These are phyloP conservation scores for Polydrusus cervinus DNA, from an alignment of 2,888 invertebrate species.

Conservation along the genomic window DNA sequence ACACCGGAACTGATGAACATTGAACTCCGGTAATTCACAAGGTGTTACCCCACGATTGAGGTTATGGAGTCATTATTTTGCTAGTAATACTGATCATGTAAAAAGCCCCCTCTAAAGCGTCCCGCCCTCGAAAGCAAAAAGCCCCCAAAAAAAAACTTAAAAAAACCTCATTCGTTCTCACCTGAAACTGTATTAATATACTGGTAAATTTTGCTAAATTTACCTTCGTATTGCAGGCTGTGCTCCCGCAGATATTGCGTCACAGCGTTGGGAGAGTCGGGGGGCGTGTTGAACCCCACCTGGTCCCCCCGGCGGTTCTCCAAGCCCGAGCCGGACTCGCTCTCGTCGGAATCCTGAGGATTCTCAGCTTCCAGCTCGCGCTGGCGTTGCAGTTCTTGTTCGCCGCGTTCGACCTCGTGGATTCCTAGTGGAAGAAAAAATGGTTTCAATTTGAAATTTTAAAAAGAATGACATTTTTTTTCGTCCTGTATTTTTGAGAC, in stretches of 20 bases:
- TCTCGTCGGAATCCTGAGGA: conserved; percentile 76
- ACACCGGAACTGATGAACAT: too few species aligned
- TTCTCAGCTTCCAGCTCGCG: conserved; percentile 75
- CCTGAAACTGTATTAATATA: conserved; percentile 61
- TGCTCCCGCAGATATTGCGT: conserved; percentile 80
- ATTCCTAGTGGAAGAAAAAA: conserved; percentile 71
- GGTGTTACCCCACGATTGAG: too few species aligned
- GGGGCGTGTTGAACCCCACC: conserved; percentile 88
- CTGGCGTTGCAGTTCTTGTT: conserved; percentile 83
- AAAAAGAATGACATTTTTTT: neutral
- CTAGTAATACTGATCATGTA: too few species aligned
- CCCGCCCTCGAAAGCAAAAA: conserved; percentile 24
- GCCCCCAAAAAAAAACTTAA: conserved; percentile 33
- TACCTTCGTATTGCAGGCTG: conserved; percentile 83
- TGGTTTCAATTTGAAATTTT: neutral
- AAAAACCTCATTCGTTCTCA: conserved; percentile 55
- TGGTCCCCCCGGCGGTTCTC: conserved; percentile 71
- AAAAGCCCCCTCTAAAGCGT: neutral
- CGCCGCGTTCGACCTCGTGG: conserved; percentile 92
- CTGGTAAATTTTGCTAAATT: conserved; percentile 64
- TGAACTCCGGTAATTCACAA: too few species aligned
- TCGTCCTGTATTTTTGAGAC: neutral
- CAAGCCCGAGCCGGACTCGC: conserved; percentile 78
- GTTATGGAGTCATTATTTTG: too few species aligned
- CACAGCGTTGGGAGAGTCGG: conserved; percentile 91